phyloP scores from a whole-genome alignment of 1,140 invertebrate genomes.

The Zaprionus kolodkinae region DNA sequence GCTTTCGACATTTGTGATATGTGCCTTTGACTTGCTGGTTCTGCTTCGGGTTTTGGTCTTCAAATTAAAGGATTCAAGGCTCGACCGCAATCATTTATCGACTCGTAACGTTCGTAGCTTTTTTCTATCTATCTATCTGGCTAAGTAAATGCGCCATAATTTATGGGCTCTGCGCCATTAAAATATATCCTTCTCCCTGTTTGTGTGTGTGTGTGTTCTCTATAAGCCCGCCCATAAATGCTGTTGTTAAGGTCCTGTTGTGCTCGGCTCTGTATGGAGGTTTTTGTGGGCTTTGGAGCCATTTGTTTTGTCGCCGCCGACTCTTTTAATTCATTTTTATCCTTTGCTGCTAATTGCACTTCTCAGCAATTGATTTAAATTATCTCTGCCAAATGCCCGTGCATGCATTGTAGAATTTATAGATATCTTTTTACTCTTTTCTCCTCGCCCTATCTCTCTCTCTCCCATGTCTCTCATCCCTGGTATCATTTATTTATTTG shows the following conservation, averaged over 20 bases:
- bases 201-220: conserved; percentile 27
- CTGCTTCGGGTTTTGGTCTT: conserved; percentile 25
- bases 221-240: conserved; percentile 39
- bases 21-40: conserved; percentile 74
- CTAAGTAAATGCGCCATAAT: conserved; percentile 80
- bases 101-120: conserved; percentile 57
- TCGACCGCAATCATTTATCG: conserved; percentile 81
- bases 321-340: conserved; percentile 76
- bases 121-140: conserved; percentile 72
- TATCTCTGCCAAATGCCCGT: conserved; percentile 69
- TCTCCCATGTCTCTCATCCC: background rate
- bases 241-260: conserved; percentile 14
- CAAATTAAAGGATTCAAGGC: conserved; percentile 80
- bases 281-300: conserved; percentile 59
- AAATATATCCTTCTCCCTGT: conserved; percentile 51
- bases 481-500: conserved; percentile 40
- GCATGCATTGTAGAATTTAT: conserved; percentile 12
- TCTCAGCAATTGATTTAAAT: conserved; percentile 82
- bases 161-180: conserved; percentile 70
- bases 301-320: conserved; percentile 63
- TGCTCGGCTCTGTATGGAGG: conserved; percentile 17
- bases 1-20: conserved; percentile 78
- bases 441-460: background rate
- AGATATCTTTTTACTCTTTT: conserved; percentile 21
- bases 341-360: conserved; percentile 79